Base-by-base conservation (phyloP, 2,797 vertebrate species). In the Ctenosaura bakeri region DNA sequence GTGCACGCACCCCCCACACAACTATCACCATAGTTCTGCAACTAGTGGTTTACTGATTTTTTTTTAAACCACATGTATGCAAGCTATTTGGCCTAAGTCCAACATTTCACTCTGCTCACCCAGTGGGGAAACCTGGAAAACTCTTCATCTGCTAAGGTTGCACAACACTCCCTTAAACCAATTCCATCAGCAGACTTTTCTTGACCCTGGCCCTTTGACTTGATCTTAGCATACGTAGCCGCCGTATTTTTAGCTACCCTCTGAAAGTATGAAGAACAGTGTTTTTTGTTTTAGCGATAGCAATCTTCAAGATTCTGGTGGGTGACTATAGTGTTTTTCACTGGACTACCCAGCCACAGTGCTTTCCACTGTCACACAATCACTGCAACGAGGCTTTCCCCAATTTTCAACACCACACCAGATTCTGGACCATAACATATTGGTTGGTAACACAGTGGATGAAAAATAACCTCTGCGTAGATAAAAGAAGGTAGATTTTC, bases 241-340 rank as follows among this genome's bases (percentile, higher is more conserved):
- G n/a, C n/a, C n/a, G n/a, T 20, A 20, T 18, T 20, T 76, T 73
- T 14, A 73, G n/a, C 13, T 73, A 35, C 3, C 71, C 71, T n/a
- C 71, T n/a, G 73, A 22, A 46, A 46, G 6, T 46, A 69, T 50
- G 24, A 78, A 50, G 10, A 78, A 6, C 46, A 29, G 12, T 50
- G 13, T 29, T 82, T 82, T 87, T 89, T 84, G 8, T 69, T 84
- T 85, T 38, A 77, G 20, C 73, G 14, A 59, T 18, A 84, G 5
- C 84, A 1, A 76, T 26, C 83, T 89, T 83, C 71, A 64, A 77
- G 12, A 83, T 24, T 76, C 20, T 56, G 74, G 1, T 64, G 12
- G 13, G 35, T 64, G 71, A 38, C 8, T 26, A 64, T 8, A 66
- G 32, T 4, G 42, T 46, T 46, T 46, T 46, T 46, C 42, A 46